These are phyloP conservation scores for Actinia tenebrosa DNA, from an alignment of 64 coral and sea anemone species.

Conservation along the genomic window DNA sequence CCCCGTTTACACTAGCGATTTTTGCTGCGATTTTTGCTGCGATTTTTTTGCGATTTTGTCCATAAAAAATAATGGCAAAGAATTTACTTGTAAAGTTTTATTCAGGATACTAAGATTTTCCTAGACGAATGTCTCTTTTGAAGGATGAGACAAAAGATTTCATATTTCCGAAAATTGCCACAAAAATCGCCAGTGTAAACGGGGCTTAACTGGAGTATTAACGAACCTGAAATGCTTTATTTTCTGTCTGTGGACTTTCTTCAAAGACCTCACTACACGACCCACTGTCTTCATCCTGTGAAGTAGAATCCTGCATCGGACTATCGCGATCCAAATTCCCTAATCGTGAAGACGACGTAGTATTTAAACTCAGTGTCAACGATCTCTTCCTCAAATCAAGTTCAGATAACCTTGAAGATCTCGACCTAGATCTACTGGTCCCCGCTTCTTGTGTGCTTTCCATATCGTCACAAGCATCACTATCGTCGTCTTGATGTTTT, in stretches of 20 bases:
- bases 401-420: slow-evolving; percentile 57
- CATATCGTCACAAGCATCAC: neutral
- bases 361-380: slow-evolving; percentile 64
- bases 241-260: slow-evolving; percentile 75
- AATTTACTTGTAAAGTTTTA: too few relatives aligned
- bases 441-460: neutral
- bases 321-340: slow-evolving; percentile 55
- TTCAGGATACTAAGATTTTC: too few relatives aligned
- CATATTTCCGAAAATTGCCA: too few relatives aligned
- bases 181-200: too few relatives aligned
- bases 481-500: neutral
- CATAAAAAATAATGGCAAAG: too few relatives aligned
- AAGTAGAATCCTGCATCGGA: slow-evolving; percentile 51
- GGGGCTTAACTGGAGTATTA: too few relatives aligned
- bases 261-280: slow-evolving; percentile 79
- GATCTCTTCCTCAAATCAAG: slow-evolving; percentile 81
- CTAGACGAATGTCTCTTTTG: too few relatives aligned
- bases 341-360: slow-evolving; percentile 40
- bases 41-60: too few relatives aligned
- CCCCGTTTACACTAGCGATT: too few relatives aligned
- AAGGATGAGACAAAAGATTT: too few relatives aligned
- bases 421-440: neutral
- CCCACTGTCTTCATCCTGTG: slow-evolving; percentile 79
- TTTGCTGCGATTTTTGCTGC: too few relatives aligned
- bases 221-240: slow-evolving; percentile 72